Evolutionary conservation across 2,797 vertebrate genomes (phyloP).

Genomic region (Phoxinus dragarum): DNA sequence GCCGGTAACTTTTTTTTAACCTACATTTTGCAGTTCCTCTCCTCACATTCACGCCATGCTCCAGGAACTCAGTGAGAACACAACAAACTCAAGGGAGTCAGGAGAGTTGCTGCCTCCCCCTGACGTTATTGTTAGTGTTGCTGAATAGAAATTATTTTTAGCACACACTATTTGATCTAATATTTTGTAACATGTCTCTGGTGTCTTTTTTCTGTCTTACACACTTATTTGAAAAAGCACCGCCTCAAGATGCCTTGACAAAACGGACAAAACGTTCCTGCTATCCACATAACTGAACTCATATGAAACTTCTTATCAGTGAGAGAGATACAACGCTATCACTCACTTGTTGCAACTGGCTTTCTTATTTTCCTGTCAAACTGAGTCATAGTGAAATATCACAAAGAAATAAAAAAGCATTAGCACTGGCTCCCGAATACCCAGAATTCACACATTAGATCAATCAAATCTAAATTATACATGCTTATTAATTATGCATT

Average conservation of each 20-base stretch:
- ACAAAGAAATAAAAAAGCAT: background rate
- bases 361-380: background rate
- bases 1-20: background rate
- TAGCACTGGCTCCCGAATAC: background rate
- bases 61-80: background rate
- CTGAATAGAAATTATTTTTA: background rate
- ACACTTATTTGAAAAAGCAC: background rate
- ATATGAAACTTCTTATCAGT: background rate
- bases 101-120: too few relatives aligned
- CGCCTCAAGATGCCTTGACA: background rate
- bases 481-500: conserved; percentile 12
- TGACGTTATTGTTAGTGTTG: background rate
- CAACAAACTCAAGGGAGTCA: background rate
- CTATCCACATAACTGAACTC: background rate
- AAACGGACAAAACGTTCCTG: background rate
- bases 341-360: background rate
- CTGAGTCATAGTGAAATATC: background rate
- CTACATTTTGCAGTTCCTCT: background rate
- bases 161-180: background rate
- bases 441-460: conserved; percentile 6
- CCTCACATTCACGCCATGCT: background rate
- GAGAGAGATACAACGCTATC: background rate
- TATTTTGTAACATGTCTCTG: background rate
- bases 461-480: conserved; percentile 3
- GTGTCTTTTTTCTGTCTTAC: background rate